A percentile compares a stretch with the other conserved stretches of the same genome.
These are phyloP conservation scores for Silurus asotus DNA, from an alignment of 2,113 vertebrate genomes.

Conservation along the genomic window DNA sequence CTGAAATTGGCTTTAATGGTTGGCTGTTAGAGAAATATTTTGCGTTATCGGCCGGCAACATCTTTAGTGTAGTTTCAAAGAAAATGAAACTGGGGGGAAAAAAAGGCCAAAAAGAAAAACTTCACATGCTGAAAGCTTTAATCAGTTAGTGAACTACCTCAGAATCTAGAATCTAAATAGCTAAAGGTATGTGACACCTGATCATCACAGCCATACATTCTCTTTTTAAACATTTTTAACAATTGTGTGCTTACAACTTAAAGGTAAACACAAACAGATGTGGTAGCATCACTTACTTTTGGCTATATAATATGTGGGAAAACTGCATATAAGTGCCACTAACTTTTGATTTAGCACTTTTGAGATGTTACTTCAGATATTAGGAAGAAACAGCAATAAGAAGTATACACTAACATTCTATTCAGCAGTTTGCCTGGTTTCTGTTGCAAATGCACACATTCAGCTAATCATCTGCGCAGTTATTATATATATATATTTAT, in stretches of 20 bases:
- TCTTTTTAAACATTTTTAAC: background rate
- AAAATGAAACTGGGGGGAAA: background rate
- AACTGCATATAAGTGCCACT: background rate
- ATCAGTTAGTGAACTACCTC: background rate
- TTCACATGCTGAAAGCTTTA: background rate
- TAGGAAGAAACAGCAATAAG: constrained; percentile 13
- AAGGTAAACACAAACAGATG: background rate
- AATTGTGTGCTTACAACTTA: background rate
- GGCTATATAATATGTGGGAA: background rate
- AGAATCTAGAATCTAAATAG: background rate
- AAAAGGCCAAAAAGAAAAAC: background rate
- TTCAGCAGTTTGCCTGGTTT: background rate
- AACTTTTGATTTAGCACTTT: background rate
- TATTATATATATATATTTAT: no score
- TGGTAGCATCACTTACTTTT: background rate
- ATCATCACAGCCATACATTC: background rate
- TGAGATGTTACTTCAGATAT: background rate
- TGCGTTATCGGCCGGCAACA: background rate
- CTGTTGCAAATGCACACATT: constrained; percentile 7
- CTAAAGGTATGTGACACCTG: background rate
- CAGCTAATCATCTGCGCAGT: background rate
- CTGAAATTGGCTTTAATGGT: background rate
- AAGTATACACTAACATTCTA: background rate
- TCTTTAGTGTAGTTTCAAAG: background rate
- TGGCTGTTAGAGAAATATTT: background rate